These are phyloP conservation scores for Hassar affinis DNA, from an alignment of 2,113 vertebrate species.

Conservation along the genomic window DNA sequence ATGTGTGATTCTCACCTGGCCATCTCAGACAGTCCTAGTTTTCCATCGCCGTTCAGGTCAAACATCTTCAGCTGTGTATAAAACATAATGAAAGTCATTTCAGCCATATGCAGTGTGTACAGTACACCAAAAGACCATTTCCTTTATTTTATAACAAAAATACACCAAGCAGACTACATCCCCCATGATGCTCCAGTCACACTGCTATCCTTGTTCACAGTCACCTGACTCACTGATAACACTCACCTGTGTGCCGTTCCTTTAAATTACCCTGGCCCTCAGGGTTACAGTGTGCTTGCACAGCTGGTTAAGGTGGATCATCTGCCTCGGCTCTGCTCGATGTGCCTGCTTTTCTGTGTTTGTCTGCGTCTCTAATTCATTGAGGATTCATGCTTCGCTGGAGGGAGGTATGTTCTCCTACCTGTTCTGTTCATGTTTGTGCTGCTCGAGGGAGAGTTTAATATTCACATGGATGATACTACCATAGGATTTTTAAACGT, in stretches of 20 bases:
- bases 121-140: background rate
- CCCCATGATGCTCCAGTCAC: background rate
- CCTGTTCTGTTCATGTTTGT: no score
- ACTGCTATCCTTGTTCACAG: background rate
- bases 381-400: background rate
- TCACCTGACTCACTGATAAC: background rate
- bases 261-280: background rate
- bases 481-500: no score
- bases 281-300: background rate
- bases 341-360: background rate
- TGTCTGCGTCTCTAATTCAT: background rate
- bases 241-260: background rate
- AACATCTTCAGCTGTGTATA: conserved; percentile 87
- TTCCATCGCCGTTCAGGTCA: conserved; percentile 94
- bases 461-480: no score
- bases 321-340: no score
- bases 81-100: background rate
- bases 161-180: background rate
- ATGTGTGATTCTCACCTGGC: conserved; percentile 75
- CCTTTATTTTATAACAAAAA: background rate
- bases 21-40: conserved; percentile 95
- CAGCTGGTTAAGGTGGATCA: background rate
- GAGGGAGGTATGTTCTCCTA: background rate
- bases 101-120: no score
- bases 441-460: no score